Conservation (phyloP, 2,888 invertebrate species). For the Chaetogeoica ovagalla region DNA sequence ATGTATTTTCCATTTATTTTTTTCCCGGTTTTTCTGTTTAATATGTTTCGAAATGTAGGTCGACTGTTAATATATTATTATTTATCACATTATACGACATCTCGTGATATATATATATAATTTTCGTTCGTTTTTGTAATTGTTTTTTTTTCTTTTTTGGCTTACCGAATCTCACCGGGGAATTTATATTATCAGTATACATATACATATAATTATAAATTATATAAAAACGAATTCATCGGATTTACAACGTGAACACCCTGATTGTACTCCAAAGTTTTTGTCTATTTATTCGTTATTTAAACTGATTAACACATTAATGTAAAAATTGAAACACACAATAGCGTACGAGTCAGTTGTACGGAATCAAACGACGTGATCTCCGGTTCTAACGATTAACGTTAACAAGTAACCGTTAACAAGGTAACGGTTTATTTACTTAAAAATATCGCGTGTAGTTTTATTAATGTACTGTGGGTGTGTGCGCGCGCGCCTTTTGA, state of each 20-base stretch:
- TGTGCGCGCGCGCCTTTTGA: neutral
- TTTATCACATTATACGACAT: slow-evolving; percentile 47
- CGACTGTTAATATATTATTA: slow-evolving; percentile 10
- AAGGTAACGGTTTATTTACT: slow-evolving; percentile 6
- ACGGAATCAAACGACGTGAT: neutral
- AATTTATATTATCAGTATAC: slow-evolving; percentile 26
- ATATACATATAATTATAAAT: slow-evolving; percentile 25
- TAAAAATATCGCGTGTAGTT: slow-evolving; percentile 14
- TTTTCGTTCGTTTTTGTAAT: neutral
- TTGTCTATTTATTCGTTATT: slow-evolving; percentile 7
- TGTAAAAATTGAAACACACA: slow-evolving; percentile 13
- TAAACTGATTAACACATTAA: slow-evolving; percentile 9
- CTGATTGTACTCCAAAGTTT: slow-evolving; percentile 48
- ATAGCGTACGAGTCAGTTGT: neutral
- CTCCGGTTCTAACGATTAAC: neutral
- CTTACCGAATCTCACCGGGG: neutral
- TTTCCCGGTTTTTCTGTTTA: too few species aligned
- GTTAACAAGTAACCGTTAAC: too few species aligned
- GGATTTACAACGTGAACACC: slow-evolving; percentile 43
- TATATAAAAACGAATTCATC: slow-evolving; percentile 45
- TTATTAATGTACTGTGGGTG: neutral
- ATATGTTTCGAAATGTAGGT: slow-evolving; percentile 7
- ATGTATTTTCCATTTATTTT: too few species aligned
- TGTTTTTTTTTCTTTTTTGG: neutral
- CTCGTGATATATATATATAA: slow-evolving; percentile 24